Conservation (phyloP, 2,888 invertebrate genomes). For the Oscheius sp. region DNA sequence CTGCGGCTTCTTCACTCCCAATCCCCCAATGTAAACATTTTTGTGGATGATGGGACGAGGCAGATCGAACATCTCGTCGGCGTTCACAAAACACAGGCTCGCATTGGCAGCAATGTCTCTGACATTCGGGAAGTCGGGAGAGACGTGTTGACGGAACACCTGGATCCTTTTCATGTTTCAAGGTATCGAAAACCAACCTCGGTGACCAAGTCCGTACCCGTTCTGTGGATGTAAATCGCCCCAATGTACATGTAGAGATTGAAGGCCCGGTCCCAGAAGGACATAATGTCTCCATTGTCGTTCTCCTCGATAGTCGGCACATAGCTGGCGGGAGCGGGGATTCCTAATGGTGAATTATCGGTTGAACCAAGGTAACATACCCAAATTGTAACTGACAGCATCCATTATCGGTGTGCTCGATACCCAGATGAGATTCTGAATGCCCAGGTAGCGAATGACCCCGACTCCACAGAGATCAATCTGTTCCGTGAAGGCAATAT, state of each 20-base stretch:
- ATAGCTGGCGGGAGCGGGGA: slow-evolving; percentile 64
- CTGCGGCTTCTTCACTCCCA: slow-evolving; percentile 48
- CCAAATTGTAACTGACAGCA: slow-evolving; percentile 62
- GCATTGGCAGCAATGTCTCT: slow-evolving; percentile 60
- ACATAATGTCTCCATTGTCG: slow-evolving; percentile 64
- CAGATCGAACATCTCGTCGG: slow-evolving; percentile 56
- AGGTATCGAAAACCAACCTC: slow-evolving; percentile 32
- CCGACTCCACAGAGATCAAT: slow-evolving; percentile 66
- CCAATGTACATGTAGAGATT: slow-evolving; percentile 66
- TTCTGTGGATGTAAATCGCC: slow-evolving; percentile 53
- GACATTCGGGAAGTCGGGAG: slow-evolving; percentile 61
- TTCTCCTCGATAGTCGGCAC: slow-evolving; percentile 67
- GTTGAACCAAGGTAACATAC: slow-evolving; percentile 5
- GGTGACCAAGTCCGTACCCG: slow-evolving; percentile 55
- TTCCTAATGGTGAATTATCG: slow-evolving; percentile 42
- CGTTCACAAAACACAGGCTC: slow-evolving; percentile 54
- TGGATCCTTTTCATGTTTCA: slow-evolving; percentile 8
- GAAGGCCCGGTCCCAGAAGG: slow-evolving; percentile 58
- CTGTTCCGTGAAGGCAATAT: slow-evolving; percentile 66
- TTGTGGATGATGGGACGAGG: slow-evolving; percentile 56
- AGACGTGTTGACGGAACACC: slow-evolving; percentile 53
- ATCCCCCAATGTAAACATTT: slow-evolving; percentile 51
- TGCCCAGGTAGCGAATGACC: slow-evolving; percentile 60
- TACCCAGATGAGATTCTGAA: slow-evolving; percentile 65
- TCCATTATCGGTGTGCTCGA: slow-evolving; percentile 69